A percentile compares a stretch with the other conserved stretches of the same genome.
Evolutionary conservation across 2,888 invertebrate species (phyloP).

Genomic region (Ptycholaimellus sp.): DNA sequence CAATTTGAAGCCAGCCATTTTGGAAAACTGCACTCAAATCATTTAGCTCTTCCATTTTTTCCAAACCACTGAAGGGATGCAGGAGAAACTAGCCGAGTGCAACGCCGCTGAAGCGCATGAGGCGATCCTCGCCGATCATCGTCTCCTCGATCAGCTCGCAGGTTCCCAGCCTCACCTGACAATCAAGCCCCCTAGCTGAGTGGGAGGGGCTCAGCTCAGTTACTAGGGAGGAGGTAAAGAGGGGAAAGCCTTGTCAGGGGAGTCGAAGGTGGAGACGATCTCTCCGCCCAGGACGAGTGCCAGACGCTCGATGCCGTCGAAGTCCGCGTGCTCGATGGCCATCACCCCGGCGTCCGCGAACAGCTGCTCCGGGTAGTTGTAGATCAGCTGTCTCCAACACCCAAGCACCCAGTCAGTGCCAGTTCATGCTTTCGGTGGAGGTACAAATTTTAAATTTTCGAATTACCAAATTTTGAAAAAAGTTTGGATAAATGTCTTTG

Average conservation of each 20-base stretch:
- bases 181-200: too few relatives aligned
- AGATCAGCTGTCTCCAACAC: conserved; percentile 60
- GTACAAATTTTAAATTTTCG: too few relatives aligned
- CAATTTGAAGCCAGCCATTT: too few relatives aligned
- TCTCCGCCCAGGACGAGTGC: conserved; percentile 82
- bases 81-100: conserved; percentile 13
- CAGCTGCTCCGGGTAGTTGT: conserved; percentile 97
- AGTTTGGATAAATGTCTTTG: too few relatives aligned
- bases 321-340: conserved; percentile 99
- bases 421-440: too few relatives aligned
- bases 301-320: conserved; percentile 89
- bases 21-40: too few relatives aligned
- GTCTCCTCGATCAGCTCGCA: conserved; percentile 88
- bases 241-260: conserved; percentile 58
- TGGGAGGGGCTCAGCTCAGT: too few relatives aligned
- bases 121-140: conserved; percentile 89
- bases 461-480: too few relatives aligned
- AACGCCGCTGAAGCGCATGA: conserved; percentile 49
- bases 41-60: too few relatives aligned
- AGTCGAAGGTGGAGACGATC: conserved; percentile 90
- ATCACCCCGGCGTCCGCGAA: conserved; percentile 93
- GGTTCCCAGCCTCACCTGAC: conserved; percentile 67
- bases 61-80: too few relatives aligned
- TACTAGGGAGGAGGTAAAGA: too few relatives aligned
- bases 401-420: neutral